Percentiles rank a stretch among this genome's conserved stretches.
Evolutionary conservation across 2,797 vertebrate species (phyloP).

Genomic region (Fratercula arctica): DNA sequence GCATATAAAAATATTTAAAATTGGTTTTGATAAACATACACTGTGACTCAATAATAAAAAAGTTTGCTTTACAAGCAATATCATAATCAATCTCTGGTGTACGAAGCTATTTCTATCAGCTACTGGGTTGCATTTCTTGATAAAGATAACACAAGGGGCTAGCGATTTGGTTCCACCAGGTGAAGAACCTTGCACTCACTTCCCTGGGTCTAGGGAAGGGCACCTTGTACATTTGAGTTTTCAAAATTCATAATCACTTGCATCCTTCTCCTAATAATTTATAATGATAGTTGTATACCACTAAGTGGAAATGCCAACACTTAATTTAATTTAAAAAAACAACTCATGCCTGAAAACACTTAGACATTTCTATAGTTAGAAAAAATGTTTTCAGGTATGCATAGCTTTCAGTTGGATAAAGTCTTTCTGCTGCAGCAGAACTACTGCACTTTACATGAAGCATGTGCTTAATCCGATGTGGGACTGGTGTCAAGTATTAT

Average conservation of each 20-base stretch:
- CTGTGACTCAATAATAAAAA: not conserved
- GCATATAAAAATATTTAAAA: not conserved
- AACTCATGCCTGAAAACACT: not conserved
- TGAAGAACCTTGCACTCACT: not conserved
- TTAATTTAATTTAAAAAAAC: not conserved
- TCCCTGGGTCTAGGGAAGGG: not conserved
- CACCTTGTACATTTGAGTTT: not conserved
- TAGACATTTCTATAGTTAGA: not conserved
- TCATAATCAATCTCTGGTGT: not conserved
- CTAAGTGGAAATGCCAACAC: not conserved
- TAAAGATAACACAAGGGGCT: not conserved
- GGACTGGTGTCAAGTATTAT: not conserved
- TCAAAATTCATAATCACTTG: not conserved
- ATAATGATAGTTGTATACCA: not conserved
- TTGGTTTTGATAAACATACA: not conserved
- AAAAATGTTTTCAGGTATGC: not conserved
- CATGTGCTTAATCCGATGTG: not conserved
- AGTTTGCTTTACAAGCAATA: not conserved
- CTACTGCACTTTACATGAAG: not conserved
- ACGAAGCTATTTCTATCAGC: not conserved
- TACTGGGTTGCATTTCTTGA: not conserved
- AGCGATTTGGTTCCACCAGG: fast-evolving
- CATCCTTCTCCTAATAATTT: not conserved
- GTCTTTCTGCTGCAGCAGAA: not conserved
- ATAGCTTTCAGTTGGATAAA: not conserved